Conservation (phyloP, 2,888 invertebrate species). For the Sesamia inferens region DNA sequence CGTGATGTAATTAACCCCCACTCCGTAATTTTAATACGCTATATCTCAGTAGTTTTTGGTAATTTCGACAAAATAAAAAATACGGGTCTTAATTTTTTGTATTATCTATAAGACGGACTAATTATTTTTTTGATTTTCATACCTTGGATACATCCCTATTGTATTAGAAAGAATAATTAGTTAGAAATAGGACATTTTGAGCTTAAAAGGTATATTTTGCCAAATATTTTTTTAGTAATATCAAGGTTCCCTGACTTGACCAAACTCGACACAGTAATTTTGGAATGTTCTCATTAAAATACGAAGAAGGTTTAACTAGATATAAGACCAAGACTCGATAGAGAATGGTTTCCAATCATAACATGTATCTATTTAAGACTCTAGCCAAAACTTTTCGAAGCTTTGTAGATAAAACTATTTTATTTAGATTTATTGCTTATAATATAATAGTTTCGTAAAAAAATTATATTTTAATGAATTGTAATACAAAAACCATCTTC, state of each 20-base stretch:
- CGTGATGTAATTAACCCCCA: no score
- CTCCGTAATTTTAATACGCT: no score
- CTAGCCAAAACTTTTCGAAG: slow-evolving; percentile 59
- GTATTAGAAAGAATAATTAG: slow-evolving; percentile 1
- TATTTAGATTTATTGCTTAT: slow-evolving; percentile 53
- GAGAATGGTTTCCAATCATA: slow-evolving; percentile 43
- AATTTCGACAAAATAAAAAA: no score
- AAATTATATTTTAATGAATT: slow-evolving; percentile 48
- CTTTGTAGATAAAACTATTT: slow-evolving; percentile 57
- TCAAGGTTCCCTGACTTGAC: slow-evolving; percentile 47
- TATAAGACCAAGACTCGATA: slow-evolving; percentile 52
- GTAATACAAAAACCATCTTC: slow-evolving; percentile 47
- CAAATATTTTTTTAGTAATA: slow-evolving; percentile 24
- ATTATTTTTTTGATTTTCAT: no score
- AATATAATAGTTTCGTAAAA: slow-evolving; percentile 54
- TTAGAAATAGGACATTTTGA: slow-evolving; percentile 43
- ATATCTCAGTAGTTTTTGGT: no score
- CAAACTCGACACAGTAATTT: slow-evolving; percentile 68
- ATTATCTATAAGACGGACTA: no score
- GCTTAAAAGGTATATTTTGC: slow-evolving; percentile 48
- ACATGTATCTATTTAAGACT: slow-evolving; percentile 31
- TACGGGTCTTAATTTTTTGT: no score
- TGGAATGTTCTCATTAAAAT: slow-evolving; percentile 78
- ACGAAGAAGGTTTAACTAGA: slow-evolving; percentile 54
- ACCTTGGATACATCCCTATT: no score